These are phyloP conservation scores for Probosciger aterrimus DNA, from an alignment of 2,113 vertebrate genomes.

Conservation along the genomic window DNA sequence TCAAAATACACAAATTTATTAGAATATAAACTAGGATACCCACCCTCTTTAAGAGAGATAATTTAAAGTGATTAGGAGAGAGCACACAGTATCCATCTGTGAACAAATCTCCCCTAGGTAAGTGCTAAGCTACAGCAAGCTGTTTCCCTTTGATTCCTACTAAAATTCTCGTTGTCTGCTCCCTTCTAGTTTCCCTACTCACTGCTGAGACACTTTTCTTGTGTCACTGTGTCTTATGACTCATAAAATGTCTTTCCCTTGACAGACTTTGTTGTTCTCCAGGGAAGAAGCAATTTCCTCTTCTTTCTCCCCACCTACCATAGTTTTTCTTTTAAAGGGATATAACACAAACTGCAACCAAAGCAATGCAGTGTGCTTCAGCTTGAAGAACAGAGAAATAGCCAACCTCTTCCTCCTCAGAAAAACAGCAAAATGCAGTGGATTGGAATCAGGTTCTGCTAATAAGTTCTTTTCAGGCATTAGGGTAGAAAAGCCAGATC, in stretches of 20 bases:
- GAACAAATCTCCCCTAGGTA: background rate
- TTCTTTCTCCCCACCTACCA: conserved; percentile 11
- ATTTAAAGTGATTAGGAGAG: background rate
- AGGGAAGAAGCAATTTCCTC: conserved; percentile 43
- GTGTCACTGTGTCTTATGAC: background rate
- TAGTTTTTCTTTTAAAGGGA: conserved; percentile 32
- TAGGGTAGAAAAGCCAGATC: background rate
- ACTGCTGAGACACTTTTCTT: background rate
- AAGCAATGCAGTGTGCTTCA: background rate
- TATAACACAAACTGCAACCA: background rate
- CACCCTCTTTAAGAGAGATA: background rate
- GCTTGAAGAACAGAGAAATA: background rate
- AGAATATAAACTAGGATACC: background rate
- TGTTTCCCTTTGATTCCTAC: background rate
- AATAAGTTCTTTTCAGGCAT: background rate
- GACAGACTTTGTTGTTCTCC: background rate
- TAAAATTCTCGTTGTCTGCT: background rate
- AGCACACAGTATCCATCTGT: background rate
- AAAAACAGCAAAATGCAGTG: background rate
- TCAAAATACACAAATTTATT: background rate
- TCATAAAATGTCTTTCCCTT: conserved; percentile 25
- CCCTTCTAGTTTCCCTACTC: background rate
- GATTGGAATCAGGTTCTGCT: background rate
- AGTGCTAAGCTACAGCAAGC: background rate
- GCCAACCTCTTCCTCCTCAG: background rate